phyloP scores from a whole-genome alignment of 2,113 vertebrate species.

The Phalacrocorax brasilianus region DNA sequence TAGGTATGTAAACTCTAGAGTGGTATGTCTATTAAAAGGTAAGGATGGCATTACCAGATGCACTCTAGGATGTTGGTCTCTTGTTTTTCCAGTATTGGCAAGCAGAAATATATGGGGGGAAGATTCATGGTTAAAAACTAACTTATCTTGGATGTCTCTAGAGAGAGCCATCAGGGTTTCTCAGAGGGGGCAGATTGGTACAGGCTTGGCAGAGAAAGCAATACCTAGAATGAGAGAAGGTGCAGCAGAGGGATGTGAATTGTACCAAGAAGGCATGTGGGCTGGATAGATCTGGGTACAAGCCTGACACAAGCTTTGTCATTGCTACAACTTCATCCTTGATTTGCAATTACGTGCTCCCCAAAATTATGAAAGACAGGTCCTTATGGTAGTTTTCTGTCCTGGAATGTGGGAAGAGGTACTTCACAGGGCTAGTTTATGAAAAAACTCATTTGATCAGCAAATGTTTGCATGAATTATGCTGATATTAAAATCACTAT shows the following conservation, averaged over 20 bases:
- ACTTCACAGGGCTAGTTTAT: background rate
- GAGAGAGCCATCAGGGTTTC: background rate
- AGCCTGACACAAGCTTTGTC: background rate
- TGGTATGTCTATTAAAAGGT: background rate
- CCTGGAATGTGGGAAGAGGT: background rate
- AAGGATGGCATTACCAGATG: background rate
- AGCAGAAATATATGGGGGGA: background rate
- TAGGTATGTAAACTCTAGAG: background rate
- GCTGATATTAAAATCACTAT: background rate
- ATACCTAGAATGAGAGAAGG: background rate
- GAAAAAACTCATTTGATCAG: background rate
- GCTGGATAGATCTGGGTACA: background rate
- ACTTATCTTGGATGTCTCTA: background rate
- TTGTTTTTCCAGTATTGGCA: background rate
- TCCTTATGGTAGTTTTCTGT: background rate
- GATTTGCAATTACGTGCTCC: background rate
- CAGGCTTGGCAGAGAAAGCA: background rate
- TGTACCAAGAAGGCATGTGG: background rate
- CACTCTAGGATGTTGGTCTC: background rate
- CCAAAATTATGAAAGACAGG: background rate
- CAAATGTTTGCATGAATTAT: background rate
- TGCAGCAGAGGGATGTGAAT: background rate
- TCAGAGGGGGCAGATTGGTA: background rate
- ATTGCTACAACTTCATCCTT: background rate
- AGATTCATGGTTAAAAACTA: background rate